Percentiles rank a stretch among this genome's conserved stretches.
Conservation (phyloP, 1,140 invertebrate species). For the Panagrolaimus sp. region DNA sequence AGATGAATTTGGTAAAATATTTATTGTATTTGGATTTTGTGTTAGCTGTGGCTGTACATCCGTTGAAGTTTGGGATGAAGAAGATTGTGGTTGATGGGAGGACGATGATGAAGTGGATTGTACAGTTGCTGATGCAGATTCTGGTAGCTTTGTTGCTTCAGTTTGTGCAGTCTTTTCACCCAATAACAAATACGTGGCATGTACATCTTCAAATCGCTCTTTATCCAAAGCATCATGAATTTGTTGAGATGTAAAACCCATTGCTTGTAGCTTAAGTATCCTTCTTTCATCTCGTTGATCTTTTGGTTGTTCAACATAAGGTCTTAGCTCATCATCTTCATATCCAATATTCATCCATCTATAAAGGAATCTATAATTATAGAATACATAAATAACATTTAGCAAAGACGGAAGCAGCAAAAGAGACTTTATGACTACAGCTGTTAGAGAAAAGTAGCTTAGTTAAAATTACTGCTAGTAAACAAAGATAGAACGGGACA, state of each 20-base stretch:
- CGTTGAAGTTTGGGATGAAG: background rate
- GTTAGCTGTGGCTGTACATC: background rate
- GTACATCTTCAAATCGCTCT: conserved; percentile 97
- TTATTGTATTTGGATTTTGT: background rate
- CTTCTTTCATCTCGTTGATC: conserved; percentile 92
- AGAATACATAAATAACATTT: no score
- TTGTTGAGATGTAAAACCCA: conserved; percentile 87
- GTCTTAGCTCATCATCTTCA: conserved; percentile 97
- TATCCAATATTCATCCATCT: conserved; percentile 98
- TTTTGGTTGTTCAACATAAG: conserved; percentile 84
- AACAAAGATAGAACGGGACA: no score
- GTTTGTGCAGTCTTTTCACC: conserved; percentile 5
- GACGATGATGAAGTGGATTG: background rate
- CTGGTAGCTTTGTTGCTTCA: background rate
- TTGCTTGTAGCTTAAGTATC: conserved; percentile 87
- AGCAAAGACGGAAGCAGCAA: no score
- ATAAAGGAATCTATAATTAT: no score
- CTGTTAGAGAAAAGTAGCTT: no score
- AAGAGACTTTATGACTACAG: no score
- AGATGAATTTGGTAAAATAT: background rate
- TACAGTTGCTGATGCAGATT: background rate
- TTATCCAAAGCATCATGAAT: conserved; percentile 91
- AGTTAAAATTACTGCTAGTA: no score
- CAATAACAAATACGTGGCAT: conserved; percentile 90
- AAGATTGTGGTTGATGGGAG: background rate